A percentile compares a stretch with the other conserved stretches of the same genome.
Evolutionary conservation across 2,888 invertebrate genomes (phyloP).

Genomic region (Chloroclystis v-ata): DNA sequence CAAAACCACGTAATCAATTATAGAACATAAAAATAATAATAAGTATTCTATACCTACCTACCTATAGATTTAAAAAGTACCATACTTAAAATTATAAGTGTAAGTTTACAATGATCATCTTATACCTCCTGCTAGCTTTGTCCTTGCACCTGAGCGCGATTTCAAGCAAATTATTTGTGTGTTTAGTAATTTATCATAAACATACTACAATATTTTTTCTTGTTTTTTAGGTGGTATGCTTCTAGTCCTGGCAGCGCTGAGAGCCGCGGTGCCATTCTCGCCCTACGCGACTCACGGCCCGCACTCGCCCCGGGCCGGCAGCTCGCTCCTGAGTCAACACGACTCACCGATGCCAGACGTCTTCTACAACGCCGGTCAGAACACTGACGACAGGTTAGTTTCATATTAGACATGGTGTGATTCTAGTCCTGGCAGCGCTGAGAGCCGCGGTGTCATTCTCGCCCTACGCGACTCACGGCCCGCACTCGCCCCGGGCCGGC

Average conservation of each 20-base stretch:
- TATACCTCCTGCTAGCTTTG: no score
- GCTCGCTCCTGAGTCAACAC: slow-evolving; percentile 67
- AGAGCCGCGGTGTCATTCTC: slow-evolving; percentile 70
- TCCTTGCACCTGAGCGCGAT: no score
- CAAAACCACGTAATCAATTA: no score
- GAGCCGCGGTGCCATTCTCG: slow-evolving; percentile 69
- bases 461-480: slow-evolving; percentile 67
- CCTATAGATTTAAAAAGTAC: no score
- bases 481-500: slow-evolving; percentile 66
- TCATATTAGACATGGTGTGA: slow-evolving; percentile 42
- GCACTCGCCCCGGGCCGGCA: slow-evolving; percentile 67
- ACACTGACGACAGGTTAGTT: slow-evolving; percentile 59
- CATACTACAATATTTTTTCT: not conserved
- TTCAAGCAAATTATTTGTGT: no score
- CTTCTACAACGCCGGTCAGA: slow-evolving; percentile 64
- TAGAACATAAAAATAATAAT: no score
- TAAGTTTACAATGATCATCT: no score
- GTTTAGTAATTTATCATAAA: no score
- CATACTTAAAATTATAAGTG: no score
- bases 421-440: slow-evolving; percentile 60
- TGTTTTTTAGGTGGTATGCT: slow-evolving; percentile 63
- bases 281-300: slow-evolving; percentile 69
- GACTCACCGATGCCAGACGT: slow-evolving; percentile 68
- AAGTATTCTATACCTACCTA: no score
- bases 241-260: slow-evolving; percentile 58